These are phyloP conservation scores for Diarsia brunnea DNA, from an alignment of 2,888 invertebrate genomes.

Conservation along the genomic window DNA sequence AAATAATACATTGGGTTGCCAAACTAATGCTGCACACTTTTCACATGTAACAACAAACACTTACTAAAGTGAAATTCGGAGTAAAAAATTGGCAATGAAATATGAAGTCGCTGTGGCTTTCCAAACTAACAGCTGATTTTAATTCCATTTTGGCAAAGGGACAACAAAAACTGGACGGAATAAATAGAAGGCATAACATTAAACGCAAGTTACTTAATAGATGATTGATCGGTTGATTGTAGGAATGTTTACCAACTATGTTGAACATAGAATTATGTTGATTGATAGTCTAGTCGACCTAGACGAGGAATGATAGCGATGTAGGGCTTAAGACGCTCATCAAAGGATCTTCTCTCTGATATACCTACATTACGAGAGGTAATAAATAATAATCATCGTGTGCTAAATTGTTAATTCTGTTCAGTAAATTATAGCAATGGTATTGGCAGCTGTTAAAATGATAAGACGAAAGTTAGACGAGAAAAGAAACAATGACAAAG, in stretches of 20 bases:
- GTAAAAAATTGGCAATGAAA: conserved; percentile 55
- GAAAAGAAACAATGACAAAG: neutral
- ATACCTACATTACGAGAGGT: neutral
- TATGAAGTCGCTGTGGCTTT: conserved; percentile 28
- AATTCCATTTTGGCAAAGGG: conserved; percentile 18
- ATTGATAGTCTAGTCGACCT: conserved; percentile 50
- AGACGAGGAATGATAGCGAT: conserved; percentile 36
- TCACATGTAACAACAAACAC: conserved; percentile 20
- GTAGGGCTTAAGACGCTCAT: conserved; percentile 20
- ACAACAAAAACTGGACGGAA: conserved; percentile 1
- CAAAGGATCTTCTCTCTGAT: conserved; percentile 38
- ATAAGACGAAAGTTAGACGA: neutral
- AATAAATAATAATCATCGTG: conserved; percentile 15
- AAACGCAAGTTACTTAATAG: conserved; percentile 23
- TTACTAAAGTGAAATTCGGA: conserved; percentile 36
- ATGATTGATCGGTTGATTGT: conserved; percentile 30
- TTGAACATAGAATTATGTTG: conserved; percentile 34
- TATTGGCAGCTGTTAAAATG: neutral
- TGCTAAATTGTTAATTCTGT: conserved; percentile 7
- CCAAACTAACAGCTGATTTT: conserved; percentile 27
- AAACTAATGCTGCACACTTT: neutral
- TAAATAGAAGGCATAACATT: conserved; percentile 1
- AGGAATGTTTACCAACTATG: conserved; percentile 35
- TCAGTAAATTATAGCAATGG: neutral
- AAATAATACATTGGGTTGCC: conserved; percentile 3